A percentile compares a stretch with the other conserved stretches of the same genome.
Evolutionary conservation across 2,113 vertebrate genomes (phyloP).

Genomic region (Pyxicephalus adspersus): DNA sequence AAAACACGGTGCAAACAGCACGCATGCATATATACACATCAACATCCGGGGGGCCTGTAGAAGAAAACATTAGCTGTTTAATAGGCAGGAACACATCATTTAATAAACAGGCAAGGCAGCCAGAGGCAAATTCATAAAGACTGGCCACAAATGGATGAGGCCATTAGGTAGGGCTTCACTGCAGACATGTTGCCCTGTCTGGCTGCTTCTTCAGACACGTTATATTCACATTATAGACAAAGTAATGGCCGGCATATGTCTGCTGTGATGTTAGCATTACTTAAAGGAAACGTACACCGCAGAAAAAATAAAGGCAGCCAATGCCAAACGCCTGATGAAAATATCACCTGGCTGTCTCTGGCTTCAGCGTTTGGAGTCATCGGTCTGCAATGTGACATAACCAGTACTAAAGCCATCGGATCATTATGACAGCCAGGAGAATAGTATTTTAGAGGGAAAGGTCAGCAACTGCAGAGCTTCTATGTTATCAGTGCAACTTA

Average conservation of each 20-base stretch:
- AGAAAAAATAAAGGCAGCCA: too few relatives aligned
- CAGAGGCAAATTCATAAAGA: conserved; percentile 7
- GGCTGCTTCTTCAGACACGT: conserved; percentile 14
- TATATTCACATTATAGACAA: conserved; percentile 11
- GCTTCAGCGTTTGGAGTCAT: too few relatives aligned
- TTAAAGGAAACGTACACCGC: too few relatives aligned
- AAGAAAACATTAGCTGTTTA: conserved; percentile 4
- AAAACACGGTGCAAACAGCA: conserved; percentile 21
- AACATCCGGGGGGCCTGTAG: conserved; percentile 8
- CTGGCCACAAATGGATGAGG: conserved; percentile 11
- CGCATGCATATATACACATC: neutral
- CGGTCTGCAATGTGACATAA: too few relatives aligned
- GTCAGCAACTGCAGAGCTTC: too few relatives aligned
- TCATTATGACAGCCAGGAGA: too few relatives aligned
- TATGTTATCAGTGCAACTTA: too few relatives aligned
- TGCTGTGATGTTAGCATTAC: too few relatives aligned
- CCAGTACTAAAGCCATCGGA: too few relatives aligned
- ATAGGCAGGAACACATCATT: conserved; percentile 30
- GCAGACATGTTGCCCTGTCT: conserved; percentile 36
- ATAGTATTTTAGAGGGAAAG: too few relatives aligned
- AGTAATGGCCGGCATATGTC: conserved; percentile 12
- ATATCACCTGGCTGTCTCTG: too few relatives aligned
- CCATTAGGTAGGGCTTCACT: conserved; percentile 15
- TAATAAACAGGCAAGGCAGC: conserved; percentile 28
- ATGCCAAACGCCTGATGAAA: too few relatives aligned